These are phyloP conservation scores for roundworm (Caenorhabditis elegans) DNA, from an alignment of 1,140 invertebrate genomes.

Conservation along the genomic window DNA sequence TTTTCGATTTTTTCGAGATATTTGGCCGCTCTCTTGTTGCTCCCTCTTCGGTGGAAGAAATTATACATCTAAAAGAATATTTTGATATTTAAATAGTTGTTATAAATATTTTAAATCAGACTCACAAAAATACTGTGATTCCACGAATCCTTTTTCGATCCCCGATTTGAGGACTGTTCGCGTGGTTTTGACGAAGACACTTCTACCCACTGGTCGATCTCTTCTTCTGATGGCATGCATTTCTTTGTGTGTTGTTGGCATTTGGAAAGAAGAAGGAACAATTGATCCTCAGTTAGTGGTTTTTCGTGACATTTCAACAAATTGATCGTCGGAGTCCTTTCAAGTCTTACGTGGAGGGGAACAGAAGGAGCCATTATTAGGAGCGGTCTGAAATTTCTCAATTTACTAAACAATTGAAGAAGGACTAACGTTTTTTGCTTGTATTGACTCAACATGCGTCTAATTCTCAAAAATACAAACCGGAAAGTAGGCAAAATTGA, in stretches of 20 bases:
- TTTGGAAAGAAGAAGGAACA: background rate
- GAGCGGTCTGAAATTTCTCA: background rate
- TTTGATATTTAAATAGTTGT: no score
- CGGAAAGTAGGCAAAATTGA: no score
- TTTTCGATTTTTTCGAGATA: background rate
- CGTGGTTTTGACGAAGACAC: background rate
- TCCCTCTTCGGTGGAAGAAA: background rate
- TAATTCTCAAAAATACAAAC: no score
- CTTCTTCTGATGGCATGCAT: background rate
- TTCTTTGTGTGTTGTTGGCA: background rate
- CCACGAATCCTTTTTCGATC: background rate
- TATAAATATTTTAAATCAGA: background rate
- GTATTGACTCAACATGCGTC: no score
- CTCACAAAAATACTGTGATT: background rate
- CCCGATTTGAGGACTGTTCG: no score
- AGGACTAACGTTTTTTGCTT: no score
- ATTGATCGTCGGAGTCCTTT: background rate
- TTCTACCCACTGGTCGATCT: background rate
- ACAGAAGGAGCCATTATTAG: background rate
- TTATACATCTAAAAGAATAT: background rate
- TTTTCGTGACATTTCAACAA: background rate
- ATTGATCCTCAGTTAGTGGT: background rate
- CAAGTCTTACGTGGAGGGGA: background rate
- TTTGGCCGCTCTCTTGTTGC: background rate
- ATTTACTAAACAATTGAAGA: no score